A percentile compares a stretch with the other conserved stretches of the same genome.
phyloP scores from a whole-genome alignment of 2,797 vertebrate species.

The Phrynocephalus vlangalii region DNA sequence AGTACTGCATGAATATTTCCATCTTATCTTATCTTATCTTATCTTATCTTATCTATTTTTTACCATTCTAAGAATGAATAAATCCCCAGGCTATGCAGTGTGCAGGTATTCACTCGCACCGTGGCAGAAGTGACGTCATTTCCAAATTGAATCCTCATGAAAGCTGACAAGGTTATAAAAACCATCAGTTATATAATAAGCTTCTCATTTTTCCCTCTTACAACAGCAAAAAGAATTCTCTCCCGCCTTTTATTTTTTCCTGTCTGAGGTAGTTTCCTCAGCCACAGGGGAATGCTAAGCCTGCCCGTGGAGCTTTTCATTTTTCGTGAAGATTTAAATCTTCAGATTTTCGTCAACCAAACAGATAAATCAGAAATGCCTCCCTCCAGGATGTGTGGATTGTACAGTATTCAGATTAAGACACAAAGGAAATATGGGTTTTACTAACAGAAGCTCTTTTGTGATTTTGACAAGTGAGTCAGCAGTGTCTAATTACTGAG shows the following conservation, averaged over 20 bases:
- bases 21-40: neutral
- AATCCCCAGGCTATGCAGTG: neutral
- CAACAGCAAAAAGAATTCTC: neutral
- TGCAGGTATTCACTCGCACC: neutral
- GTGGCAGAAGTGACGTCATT: conserved; percentile 7
- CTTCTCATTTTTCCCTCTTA: conserved; percentile 15
- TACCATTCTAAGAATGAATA: conserved; percentile 14
- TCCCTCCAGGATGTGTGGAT: neutral
- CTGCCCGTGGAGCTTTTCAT: conserved; percentile 19
- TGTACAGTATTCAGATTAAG: neutral
- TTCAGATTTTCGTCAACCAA: conserved; percentile 24
- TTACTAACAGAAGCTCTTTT: neutral
- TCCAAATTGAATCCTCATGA: conserved; percentile 33
- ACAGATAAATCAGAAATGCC: conserved; percentile 9
- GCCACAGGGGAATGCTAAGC: conserved; percentile 1
- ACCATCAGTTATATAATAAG: neutral
- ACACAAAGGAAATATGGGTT: neutral
- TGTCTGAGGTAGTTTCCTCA: conserved; percentile 6
- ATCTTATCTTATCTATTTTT: neutral
- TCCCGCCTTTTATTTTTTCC: neutral
- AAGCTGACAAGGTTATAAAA: conserved; percentile 38
- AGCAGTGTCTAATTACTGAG: conserved; percentile 9
- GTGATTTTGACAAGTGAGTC: neutral
- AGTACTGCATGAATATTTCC: conserved; percentile 17
- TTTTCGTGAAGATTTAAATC: conserved; percentile 4